Percentiles rank a stretch among this genome's conserved stretches.
Conservation (phyloP, 2,113 vertebrate species). For the Antigone vipio region DNA sequence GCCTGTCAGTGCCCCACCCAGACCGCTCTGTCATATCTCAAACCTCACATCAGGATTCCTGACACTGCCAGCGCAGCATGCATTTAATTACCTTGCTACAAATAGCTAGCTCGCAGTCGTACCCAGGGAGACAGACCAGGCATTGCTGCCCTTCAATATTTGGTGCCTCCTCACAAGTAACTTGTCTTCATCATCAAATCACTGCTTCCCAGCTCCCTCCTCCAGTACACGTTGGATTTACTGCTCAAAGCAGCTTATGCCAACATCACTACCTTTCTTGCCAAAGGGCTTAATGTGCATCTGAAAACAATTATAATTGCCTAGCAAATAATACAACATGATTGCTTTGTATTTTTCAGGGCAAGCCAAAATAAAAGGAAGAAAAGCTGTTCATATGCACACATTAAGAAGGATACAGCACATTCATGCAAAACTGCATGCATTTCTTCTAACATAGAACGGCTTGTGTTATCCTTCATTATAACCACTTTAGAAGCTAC, state of each 20-base stretch:
- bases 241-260: not conserved
- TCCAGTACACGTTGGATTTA: not conserved
- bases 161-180: not conserved
- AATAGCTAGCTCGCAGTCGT: not conserved
- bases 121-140: too few relatives aligned
- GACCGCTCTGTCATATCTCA: fast-evolving
- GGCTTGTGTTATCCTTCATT: not conserved
- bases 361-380: not conserved
- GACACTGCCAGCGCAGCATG: fast-evolving
- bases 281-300: constrained; percentile 11
- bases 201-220: not conserved
- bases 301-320: constrained; percentile 37
- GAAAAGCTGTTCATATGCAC: not conserved
- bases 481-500: not conserved
- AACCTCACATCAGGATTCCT: fast-evolving
- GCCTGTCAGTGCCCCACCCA: not conserved
- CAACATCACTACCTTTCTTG: constrained; percentile 5
- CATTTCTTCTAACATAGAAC: not conserved
- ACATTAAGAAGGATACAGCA: not conserved
- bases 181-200: not conserved
- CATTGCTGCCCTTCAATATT: not conserved
- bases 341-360: not conserved
- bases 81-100: too few relatives aligned
- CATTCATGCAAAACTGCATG: not conserved
- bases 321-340: not conserved